These are phyloP conservation scores for Lasioglossum pauxillum DNA, from an alignment of 2,888 invertebrate species.

Conservation along the genomic window DNA sequence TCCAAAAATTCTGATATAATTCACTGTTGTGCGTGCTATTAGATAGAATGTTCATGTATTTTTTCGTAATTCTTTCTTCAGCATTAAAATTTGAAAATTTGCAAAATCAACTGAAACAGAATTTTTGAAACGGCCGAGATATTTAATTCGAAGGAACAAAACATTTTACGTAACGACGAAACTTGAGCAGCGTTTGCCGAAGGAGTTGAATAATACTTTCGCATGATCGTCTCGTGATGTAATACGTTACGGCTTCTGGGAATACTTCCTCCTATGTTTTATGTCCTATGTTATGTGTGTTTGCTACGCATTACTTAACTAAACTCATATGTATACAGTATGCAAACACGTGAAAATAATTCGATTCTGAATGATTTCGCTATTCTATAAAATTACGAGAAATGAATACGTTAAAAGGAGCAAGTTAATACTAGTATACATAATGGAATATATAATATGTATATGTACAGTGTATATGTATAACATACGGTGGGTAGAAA, in stretches of 20 bases:
- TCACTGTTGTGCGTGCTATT: too few species aligned
- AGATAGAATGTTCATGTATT: too few species aligned
- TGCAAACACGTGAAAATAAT: too few species aligned
- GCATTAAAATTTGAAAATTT: not conserved
- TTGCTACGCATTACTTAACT: not conserved
- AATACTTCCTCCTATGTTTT: not conserved
- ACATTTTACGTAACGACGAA: not conserved
- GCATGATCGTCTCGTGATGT: not conserved
- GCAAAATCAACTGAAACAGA: too few species aligned
- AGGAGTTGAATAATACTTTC: slow-evolving; percentile 27
- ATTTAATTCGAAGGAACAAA: not conserved
- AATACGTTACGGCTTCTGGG: not conserved
- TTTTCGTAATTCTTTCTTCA: too few species aligned
- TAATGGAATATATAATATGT: too few species aligned
- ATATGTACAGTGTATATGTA: too few species aligned
- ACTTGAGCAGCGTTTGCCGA: not conserved
- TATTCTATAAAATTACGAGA: too few species aligned
- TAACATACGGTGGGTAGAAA: not conserved
- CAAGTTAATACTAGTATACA: too few species aligned
- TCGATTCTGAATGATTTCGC: too few species aligned
- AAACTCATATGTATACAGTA: not conserved
- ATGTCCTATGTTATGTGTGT: not conserved
- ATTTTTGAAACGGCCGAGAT: not conserved
- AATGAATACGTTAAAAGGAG: too few species aligned
- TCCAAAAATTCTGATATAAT: too few species aligned